Evolutionary conservation across 2,113 vertebrate species (phyloP), one percentile per base, ranked within the genome.

Genomic region (Cairina moschata): DNA sequence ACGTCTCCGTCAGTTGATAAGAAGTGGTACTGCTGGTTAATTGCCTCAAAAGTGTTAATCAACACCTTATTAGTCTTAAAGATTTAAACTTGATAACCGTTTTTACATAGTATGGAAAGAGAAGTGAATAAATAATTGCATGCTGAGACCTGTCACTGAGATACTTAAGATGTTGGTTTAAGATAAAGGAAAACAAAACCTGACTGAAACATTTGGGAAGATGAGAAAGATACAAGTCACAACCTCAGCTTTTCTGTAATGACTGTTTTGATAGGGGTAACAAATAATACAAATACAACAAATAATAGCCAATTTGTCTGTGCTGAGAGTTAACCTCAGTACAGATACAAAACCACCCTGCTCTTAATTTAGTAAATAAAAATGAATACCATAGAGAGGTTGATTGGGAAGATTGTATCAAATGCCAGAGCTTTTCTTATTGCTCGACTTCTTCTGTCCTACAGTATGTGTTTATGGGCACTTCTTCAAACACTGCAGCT

Each of bases 71-170:
- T 93, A 95, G 86, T 91, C 60, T 89, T 92, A 92, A 83, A 92
- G 74, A 76, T 81, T 58, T 54, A 94, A 86, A 94, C 69, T 50
- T 48, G 63, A 66, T 92, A 93, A 78, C n/a, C 16, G 28, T 77
- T 94, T 94, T 93, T 63, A 92, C 83, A 71, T 84, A 46, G 54
- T 63, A 66, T 66, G 56, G 82, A 91, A 96, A 54, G 78, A 84
- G 91, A 90, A 20, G 8, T 63, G 86, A 91, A 91, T 93, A 91
- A 95, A 87, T 91, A 90, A 96, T 86, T 95, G 77, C 91, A 91
- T 89, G 88, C 83, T 87, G 91, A 88, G 88, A 91, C n/a, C 63
- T 95, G 93, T 90, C 80, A 94, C 88, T 90, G 76, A 79, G 88
- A 91, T 62, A 91, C 6, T 20, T n/a, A 94, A 95, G 67, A 85